Base-by-base conservation (phyloP, 1,140 invertebrate genomes). In the Scaptomyza montana region DNA sequence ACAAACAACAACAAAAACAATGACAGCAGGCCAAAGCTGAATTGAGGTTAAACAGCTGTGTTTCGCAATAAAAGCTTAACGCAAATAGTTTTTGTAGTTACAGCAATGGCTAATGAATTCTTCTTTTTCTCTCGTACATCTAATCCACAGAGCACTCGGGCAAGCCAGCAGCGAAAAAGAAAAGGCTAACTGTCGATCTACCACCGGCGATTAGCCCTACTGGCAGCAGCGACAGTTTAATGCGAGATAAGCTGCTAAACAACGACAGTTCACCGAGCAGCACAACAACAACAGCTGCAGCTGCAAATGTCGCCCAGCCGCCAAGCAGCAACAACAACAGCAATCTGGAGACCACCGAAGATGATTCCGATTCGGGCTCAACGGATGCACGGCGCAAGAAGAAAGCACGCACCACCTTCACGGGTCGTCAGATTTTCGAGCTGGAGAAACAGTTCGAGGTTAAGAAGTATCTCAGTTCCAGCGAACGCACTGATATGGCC, bases 401-500 rank as follows among this genome's bases (percentile, higher is more conserved):
- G 93, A 99, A 99, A 90, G 97, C 98, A 0, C 93, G 98, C 69
- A 99, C 98, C 12, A 98, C 98, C 0, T 99, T 99, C 93, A 98
- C 98, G 0, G 98, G 98, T 2, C 92, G 97, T 54, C 98, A 99
- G 93, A 98, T 99, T 90, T 99, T 98, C 93, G 98, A 98, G 93
- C 93, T 99, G 90, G 98, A 99, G 93, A 97, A 98, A 91, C 96
- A 98, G 92, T 99, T 99, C 91, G 98, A 99, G 93, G 94, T 97
- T 60, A 99, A 98, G 93, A 99, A 99, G 93, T 99, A 99, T 93
- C 94, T 99, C 55, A 98, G 97, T 73, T 98, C 97, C n/a, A 97
- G 96, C 53, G 98, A 99, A 92, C 93, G 98, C 73, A 96, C 97
- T 12, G 97, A 98, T 80, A 97, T 98, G 96, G 97, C 98, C 12